Conservation (phyloP, 2,797 vertebrate genomes). For the Clarias laeviceps region DNA sequence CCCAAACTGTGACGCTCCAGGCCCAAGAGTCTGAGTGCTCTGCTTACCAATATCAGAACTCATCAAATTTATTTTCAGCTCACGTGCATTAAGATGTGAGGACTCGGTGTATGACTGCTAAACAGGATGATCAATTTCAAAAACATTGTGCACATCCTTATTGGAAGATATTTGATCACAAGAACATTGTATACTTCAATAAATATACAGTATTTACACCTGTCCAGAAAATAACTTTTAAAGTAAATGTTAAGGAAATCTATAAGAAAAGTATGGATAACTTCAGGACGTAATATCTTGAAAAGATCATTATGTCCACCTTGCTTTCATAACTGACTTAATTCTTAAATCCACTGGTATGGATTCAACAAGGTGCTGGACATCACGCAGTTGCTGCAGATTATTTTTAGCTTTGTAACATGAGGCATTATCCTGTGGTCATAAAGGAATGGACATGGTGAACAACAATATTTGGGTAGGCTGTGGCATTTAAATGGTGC, state of each 20-base stretch:
- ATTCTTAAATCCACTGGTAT: too few relatives aligned
- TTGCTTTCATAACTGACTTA: too few relatives aligned
- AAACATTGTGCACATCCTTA: conserved; percentile 29
- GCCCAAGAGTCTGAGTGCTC: conserved; percentile 59
- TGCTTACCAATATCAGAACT: conserved; percentile 63
- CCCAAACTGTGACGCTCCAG: conserved; percentile 82
- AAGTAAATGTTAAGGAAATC: background rate
- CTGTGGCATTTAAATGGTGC: too few relatives aligned
- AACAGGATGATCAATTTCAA: conserved; percentile 41
- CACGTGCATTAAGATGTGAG: conserved; percentile 64
- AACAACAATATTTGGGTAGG: too few relatives aligned
- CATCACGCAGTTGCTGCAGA: too few relatives aligned
- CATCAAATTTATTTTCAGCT: conserved; percentile 71
- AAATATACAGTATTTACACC: background rate
- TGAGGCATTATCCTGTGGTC: too few relatives aligned
- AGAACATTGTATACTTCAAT: background rate
- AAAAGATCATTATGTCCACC: background rate
- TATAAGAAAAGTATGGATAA: background rate
- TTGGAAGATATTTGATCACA: conserved; percentile 17
- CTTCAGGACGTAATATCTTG: background rate
- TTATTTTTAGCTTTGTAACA: too few relatives aligned
- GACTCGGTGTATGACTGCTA: conserved; percentile 38
- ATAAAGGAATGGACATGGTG: too few relatives aligned
- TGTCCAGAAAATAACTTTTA: background rate
- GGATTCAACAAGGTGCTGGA: too few relatives aligned